A percentile compares a stretch with the other conserved stretches of the same genome.
phyloP scores from a whole-genome alignment of 2,113 vertebrate genomes.

The Bos indicus region DNA sequence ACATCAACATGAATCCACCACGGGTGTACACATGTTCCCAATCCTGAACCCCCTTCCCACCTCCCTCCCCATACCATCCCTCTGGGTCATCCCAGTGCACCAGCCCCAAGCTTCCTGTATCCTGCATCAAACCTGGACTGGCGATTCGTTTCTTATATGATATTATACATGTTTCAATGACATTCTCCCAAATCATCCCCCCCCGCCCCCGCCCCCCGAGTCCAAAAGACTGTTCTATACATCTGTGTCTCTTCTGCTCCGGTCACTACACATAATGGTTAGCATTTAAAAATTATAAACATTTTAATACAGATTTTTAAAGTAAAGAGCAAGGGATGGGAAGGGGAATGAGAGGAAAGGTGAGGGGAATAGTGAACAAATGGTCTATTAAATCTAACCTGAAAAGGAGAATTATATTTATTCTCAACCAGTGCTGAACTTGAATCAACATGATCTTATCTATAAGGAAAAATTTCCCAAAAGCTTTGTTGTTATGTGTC shows the following conservation, averaged over 20 bases:
- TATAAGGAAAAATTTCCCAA: neutral
- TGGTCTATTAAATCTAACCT: neutral
- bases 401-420: neutral
- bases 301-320: neutral
- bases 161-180: too few species aligned
- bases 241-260: neutral
- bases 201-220: rapidly evolving
- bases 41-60: too few species aligned
- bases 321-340: neutral
- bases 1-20: too few species aligned
- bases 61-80: too few species aligned
- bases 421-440: neutral
- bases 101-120: too few species aligned
- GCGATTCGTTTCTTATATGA: too few species aligned
- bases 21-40: too few species aligned
- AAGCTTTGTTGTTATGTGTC: neutral
- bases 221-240: too few species aligned
- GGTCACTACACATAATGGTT: neutral
- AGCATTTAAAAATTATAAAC: neutral
- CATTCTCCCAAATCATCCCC: too few species aligned
- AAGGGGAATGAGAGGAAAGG: neutral
- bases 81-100: too few species aligned
- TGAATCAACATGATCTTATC: neutral
- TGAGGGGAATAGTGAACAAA: neutral
- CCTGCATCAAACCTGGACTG: too few species aligned